A percentile compares a stretch with the other conserved stretches of the same genome.
Evolutionary conservation across 2,113 vertebrate species (phyloP).

Genomic region (Microcebus griseorufus): DNA sequence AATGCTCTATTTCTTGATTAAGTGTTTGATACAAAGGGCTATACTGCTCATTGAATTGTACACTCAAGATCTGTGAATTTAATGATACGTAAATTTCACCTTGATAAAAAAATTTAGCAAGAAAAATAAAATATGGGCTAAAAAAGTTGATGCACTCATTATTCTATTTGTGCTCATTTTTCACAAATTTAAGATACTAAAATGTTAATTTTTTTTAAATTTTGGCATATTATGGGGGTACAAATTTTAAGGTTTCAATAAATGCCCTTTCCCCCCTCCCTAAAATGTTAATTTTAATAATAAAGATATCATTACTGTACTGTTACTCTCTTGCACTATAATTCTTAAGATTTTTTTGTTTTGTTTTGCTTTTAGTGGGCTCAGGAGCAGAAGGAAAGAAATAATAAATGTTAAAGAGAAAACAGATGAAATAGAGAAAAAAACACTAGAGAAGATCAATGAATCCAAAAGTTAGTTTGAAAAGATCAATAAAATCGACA

Average conservation of each 20-base stretch:
- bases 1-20: background rate
- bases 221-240: no score
- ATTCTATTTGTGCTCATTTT: background rate
- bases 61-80: slow-evolving; percentile 17
- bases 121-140: background rate
- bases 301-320: background rate
- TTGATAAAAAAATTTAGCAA: background rate
- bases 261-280: no score
- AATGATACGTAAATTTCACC: slow-evolving; percentile 12
- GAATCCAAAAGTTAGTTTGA: background rate
- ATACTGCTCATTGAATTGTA: background rate
- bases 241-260: no score
- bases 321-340: background rate
- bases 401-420: background rate
- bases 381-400: background rate
- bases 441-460: background rate
- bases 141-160: background rate
- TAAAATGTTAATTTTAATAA: slow-evolving; percentile 8
- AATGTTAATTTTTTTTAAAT: background rate
- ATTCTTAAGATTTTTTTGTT: background rate
- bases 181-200: slow-evolving; percentile 6
- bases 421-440: background rate
- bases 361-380: background rate
- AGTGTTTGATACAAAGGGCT: background rate
- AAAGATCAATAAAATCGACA: background rate